Conservation (phyloP, 2,797 vertebrate genomes). For the Semotilus atromaculatus region DNA sequence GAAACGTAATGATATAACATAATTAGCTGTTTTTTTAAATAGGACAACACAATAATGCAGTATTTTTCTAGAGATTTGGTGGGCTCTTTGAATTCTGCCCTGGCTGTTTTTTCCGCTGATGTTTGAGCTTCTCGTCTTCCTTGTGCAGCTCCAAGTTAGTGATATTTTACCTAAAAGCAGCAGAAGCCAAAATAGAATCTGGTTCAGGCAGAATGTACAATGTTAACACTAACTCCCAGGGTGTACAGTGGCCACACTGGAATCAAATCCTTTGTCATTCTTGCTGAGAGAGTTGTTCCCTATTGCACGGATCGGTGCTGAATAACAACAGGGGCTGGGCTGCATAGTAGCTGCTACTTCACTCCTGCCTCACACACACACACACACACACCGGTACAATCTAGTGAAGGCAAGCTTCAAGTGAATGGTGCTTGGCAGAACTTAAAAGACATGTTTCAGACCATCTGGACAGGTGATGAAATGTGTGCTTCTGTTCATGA, state of each 20-base stretch:
- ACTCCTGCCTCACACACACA: not conserved
- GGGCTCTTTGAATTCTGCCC: not conserved
- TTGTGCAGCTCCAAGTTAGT: slow-evolving; percentile 9
- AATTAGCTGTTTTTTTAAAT: not conserved
- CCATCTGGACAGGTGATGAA: slow-evolving; percentile 34
- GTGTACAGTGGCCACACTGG: slow-evolving; percentile 7
- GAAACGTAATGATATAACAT: not conserved
- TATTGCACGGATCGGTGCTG: not conserved
- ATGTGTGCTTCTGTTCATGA: not conserved
- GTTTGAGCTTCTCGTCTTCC: not conserved
- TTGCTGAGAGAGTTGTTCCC: slow-evolving; percentile 20
- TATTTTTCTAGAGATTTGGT: not conserved
- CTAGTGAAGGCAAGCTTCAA: slow-evolving; percentile 16
- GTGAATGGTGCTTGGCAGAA: slow-evolving; percentile 34
- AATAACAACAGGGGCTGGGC: not conserved
- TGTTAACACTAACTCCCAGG: slow-evolving; percentile 17
- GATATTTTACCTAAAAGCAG: slow-evolving; percentile 38
- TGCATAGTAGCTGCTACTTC: not conserved
- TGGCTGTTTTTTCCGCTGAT: not conserved
- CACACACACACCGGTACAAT: not conserved
- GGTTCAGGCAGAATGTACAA: slow-evolving; percentile 22
- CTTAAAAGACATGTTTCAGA: slow-evolving; percentile 40
- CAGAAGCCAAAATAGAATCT: slow-evolving; percentile 32
- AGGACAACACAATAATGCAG: not conserved
- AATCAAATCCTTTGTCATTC: slow-evolving; percentile 9